phyloP scores from a whole-genome alignment of 1,140 invertebrate species.

The Subanguina moxae region DNA sequence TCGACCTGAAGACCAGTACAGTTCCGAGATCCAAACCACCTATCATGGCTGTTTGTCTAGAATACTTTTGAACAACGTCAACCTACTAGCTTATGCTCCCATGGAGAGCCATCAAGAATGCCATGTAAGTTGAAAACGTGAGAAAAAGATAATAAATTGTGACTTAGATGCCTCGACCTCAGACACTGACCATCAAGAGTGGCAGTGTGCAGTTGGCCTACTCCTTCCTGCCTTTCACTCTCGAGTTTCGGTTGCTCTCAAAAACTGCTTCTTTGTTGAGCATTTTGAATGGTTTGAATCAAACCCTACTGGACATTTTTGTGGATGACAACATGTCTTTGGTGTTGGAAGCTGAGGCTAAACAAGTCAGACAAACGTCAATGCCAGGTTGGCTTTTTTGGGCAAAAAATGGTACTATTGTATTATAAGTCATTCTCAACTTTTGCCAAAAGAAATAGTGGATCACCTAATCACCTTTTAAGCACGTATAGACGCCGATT shows the following conservation, averaged over 20 bases:
- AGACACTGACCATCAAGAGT: conserved; percentile 45
- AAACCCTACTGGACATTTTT: conserved; percentile 33
- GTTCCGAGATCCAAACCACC: conserved; percentile 47
- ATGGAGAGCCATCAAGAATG: neutral
- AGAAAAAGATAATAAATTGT: no score
- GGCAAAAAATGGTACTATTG: conserved; percentile 18
- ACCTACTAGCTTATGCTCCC: conserved; percentile 48
- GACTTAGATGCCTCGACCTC: conserved; percentile 43
- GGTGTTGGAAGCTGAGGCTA: conserved; percentile 35
- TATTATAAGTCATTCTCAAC: no score
- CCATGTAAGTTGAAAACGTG: neutral
- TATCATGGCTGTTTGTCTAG: conserved; percentile 51
- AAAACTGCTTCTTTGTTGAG: conserved; percentile 20
- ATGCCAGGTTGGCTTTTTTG: conserved; percentile 29
- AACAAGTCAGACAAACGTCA: conserved; percentile 45
- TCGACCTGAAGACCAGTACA: conserved; percentile 51
- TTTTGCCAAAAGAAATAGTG: no score
- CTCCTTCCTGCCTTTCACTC: conserved; percentile 55
- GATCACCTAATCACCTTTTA: no score
- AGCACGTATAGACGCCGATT: no score
- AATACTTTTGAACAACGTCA: conserved; percentile 50
- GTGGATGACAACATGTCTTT: conserved; percentile 33
- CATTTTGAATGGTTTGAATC: conserved; percentile 40
- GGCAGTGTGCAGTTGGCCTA: conserved; percentile 51
- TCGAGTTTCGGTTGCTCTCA: conserved; percentile 52